Conservation (phyloP, 1,140 invertebrate species). For the Leptinotarsa texana region DNA sequence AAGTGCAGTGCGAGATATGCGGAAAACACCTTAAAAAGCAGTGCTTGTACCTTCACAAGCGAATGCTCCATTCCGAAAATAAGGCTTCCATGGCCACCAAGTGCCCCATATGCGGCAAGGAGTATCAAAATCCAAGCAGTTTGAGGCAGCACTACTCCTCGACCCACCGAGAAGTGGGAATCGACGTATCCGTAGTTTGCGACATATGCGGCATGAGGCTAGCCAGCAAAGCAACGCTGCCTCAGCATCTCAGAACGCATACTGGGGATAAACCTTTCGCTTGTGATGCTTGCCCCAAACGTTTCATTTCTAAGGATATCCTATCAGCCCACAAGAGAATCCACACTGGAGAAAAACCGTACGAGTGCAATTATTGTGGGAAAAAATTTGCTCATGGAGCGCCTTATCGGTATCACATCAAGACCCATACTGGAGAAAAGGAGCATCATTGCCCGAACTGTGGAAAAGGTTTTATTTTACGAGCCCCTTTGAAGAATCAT, state of each 20-base stretch:
- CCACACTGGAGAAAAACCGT: slow-evolving; percentile 69
- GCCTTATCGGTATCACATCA: slow-evolving; percentile 61
- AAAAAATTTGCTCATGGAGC: slow-evolving; percentile 80
- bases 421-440: slow-evolving; percentile 73
- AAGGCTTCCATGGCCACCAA: neutral
- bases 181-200: slow-evolving; percentile 59
- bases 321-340: slow-evolving; percentile 65
- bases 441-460: slow-evolving; percentile 75
- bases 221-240: slow-evolving; percentile 69
- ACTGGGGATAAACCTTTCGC: slow-evolving; percentile 74
- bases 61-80: neutral
- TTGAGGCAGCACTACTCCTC: slow-evolving; percentile 15
- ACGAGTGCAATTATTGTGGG: slow-evolving; percentile 69
- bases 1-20: slow-evolving; percentile 13
- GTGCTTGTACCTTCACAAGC: slow-evolving; percentile 10
- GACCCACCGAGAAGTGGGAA: slow-evolving; percentile 8
- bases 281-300: slow-evolving; percentile 69
- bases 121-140: slow-evolving; percentile 12
- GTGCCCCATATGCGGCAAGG: slow-evolving; percentile 16
- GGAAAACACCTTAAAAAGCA: slow-evolving; percentile 17
- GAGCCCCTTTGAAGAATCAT: slow-evolving; percentile 65
- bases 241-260: slow-evolving; percentile 72
- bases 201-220: slow-evolving; percentile 81
- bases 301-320: slow-evolving; percentile 65
- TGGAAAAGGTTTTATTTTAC: slow-evolving; percentile 67